A percentile compares a stretch with the other conserved stretches of the same genome.
Conservation (phyloP, 2,888 invertebrate species). For the Drosophila rellima region DNA sequence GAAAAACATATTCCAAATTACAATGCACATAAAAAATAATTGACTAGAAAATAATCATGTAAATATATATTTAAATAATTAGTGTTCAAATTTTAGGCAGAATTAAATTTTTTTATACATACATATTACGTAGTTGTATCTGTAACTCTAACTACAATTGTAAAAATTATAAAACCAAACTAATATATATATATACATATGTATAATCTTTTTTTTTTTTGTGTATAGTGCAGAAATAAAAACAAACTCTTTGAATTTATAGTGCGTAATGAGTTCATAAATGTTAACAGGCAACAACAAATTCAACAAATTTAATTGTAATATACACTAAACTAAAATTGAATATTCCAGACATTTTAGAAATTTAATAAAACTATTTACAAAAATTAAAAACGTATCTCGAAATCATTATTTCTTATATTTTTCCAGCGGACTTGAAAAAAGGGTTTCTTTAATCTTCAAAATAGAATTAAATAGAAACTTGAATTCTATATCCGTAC, state of each 20-base stretch:
- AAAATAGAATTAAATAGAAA: too few relatives aligned
- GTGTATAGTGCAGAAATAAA: slow-evolving; percentile 55
- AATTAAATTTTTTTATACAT: slow-evolving; percentile 48
- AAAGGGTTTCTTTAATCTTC: neutral
- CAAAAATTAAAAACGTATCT: slow-evolving; percentile 33
- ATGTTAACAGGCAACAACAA: slow-evolving; percentile 58
- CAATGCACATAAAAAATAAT: slow-evolving; percentile 35
- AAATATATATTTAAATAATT: slow-evolving; percentile 35
- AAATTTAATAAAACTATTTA: slow-evolving; percentile 65
- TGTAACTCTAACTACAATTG: slow-evolving; percentile 35
- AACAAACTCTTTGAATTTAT: slow-evolving; percentile 77
- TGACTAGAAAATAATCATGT: slow-evolving; percentile 30
- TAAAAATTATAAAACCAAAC: slow-evolving; percentile 33
- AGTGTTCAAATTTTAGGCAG: slow-evolving; percentile 59
- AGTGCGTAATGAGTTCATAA: slow-evolving; percentile 73
- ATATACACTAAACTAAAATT: slow-evolving; percentile 38
- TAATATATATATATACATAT: slow-evolving; percentile 22
- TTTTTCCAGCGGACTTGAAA: neutral
- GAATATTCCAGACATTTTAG: slow-evolving; percentile 32
- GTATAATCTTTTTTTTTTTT: slow-evolving; percentile 41
- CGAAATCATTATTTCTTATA: neutral
- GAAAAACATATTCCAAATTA: slow-evolving; percentile 39
- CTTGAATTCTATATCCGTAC: too few relatives aligned
- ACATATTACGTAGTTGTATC: slow-evolving; percentile 51
- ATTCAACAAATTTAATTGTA: slow-evolving; percentile 52